Percentiles rank a stretch among this genome's conserved stretches.
Conservation (phyloP, 2,113 vertebrate species). For the Boleophthalmus pectinirostris region DNA sequence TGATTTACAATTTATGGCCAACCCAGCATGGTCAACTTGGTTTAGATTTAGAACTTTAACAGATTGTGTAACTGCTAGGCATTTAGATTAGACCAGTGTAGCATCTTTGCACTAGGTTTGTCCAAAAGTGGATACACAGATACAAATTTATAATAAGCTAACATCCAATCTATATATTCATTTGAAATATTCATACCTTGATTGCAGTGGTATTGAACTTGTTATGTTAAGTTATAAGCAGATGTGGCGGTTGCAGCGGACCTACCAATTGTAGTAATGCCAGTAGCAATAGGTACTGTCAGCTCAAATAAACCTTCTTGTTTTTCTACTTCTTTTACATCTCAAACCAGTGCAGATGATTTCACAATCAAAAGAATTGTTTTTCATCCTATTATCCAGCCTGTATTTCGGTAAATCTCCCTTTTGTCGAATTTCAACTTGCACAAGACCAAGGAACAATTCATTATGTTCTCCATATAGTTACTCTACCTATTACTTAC, state of each 20-base stretch:
- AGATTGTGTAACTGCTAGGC: too few species aligned
- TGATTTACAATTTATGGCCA: background rate
- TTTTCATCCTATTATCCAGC: background rate
- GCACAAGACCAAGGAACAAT: background rate
- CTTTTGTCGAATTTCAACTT: background rate
- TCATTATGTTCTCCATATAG: background rate
- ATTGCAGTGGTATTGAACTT: too few species aligned
- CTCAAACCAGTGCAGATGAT: background rate
- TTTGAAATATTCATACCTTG: too few species aligned
- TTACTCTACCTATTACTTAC: background rate
- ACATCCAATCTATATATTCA: too few species aligned
- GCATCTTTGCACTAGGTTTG: background rate
- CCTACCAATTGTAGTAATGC: background rate
- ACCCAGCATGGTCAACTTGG: background rate
- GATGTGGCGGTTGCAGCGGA: background rate
- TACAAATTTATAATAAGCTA: too few species aligned
- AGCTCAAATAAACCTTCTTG: slow-evolving; percentile 24
- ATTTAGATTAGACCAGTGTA: background rate
- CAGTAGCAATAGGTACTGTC: background rate
- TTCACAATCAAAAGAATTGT: background rate
- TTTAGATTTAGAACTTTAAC: background rate
- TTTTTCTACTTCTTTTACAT: background rate
- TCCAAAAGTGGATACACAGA: too few species aligned
- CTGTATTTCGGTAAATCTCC: background rate
- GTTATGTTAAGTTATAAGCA: background rate